Evolutionary conservation across 1,140 invertebrate genomes (phyloP).

Genomic region (Dendrolimus punctatus): DNA sequence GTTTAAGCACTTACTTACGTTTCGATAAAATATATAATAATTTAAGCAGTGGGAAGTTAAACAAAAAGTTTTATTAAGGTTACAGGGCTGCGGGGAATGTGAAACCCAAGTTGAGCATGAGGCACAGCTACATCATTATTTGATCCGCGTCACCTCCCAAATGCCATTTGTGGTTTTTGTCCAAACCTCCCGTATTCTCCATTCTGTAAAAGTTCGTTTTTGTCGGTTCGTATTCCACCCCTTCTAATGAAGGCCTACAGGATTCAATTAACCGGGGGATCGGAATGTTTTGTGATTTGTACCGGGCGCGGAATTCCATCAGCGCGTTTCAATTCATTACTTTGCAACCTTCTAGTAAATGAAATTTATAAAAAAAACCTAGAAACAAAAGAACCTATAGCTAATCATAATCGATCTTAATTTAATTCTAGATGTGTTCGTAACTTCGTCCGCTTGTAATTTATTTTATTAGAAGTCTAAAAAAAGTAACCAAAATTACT

Average conservation of each 20-base stretch:
- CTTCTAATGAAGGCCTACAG: slow-evolving; percentile 59
- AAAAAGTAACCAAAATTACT: too few relatives aligned
- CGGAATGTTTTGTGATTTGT: slow-evolving; percentile 61
- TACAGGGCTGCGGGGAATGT: slow-evolving; percentile 35
- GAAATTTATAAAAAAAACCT: slow-evolving; percentile 19
- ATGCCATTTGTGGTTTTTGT: slow-evolving; percentile 59
- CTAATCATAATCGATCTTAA: slow-evolving; percentile 4
- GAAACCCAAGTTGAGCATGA: slow-evolving; percentile 40
- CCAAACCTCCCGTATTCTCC: slow-evolving; percentile 34
- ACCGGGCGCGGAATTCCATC: slow-evolving; percentile 48
- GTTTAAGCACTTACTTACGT: slow-evolving; percentile 38
- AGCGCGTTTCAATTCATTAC: slow-evolving; percentile 35
- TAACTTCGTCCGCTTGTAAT: too few relatives aligned
- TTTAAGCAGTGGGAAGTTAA: slow-evolving; percentile 30
- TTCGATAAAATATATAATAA: slow-evolving; percentile 48
- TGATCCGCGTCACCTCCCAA: slow-evolving; percentile 39
- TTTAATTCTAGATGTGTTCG: too few relatives aligned
- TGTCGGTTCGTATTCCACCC: slow-evolving; percentile 35
- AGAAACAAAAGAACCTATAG: slow-evolving; percentile 8
- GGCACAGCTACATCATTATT: slow-evolving; percentile 39
- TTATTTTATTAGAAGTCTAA: too few relatives aligned
- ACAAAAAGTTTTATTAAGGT: slow-evolving; percentile 38
- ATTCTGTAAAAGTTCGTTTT: slow-evolving; percentile 55
- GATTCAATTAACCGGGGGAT: slow-evolving; percentile 61
- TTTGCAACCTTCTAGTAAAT: slow-evolving; percentile 28